Percentiles rank a stretch among this genome's conserved stretches.
These are phyloP conservation scores for Rhinopithecus roxellana DNA, from an alignment of 2,113 vertebrate species.

Conservation along the genomic window DNA sequence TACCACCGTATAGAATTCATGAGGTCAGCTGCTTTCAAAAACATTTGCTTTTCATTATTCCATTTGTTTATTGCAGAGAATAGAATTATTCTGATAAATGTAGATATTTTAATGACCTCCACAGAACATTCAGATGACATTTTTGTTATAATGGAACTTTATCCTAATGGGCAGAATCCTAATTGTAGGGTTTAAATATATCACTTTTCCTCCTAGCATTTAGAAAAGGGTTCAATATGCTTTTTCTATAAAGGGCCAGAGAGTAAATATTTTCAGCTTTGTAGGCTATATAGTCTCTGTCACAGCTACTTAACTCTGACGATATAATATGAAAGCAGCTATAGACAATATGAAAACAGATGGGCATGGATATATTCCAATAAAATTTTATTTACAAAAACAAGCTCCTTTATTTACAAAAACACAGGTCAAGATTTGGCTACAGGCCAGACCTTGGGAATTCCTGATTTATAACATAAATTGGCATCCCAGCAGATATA, in stretches of 20 bases:
- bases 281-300: not conserved
- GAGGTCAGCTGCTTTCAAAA: not conserved
- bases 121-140: slow-evolving; percentile 20
- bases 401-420: not conserved
- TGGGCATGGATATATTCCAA: not conserved
- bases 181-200: slow-evolving; percentile 25
- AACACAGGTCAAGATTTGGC: not conserved
- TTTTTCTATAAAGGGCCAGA: slow-evolving; percentile 17
- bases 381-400: slow-evolving; percentile 29
- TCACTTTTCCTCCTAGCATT: not conserved
- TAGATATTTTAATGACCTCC: slow-evolving; percentile 20
- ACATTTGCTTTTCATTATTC: slow-evolving; percentile 49
- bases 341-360: not conserved
- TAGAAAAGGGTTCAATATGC: not conserved
- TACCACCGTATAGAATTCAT: not conserved
- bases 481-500: not conserved
- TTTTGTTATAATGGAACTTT: not conserved
- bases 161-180: not conserved
- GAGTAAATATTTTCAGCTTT: slow-evolving; percentile 18
- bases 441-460: not conserved
- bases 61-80: slow-evolving; percentile 13
- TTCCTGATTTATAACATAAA: slow-evolving; percentile 6
- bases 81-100: slow-evolving; percentile 27
- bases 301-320: not conserved
- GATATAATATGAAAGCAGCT: not conserved